Percentiles rank a stretch among this genome's conserved stretches.
phyloP scores from a whole-genome alignment of 2,888 invertebrate species.

The Nephrocerus scutellatus region DNA sequence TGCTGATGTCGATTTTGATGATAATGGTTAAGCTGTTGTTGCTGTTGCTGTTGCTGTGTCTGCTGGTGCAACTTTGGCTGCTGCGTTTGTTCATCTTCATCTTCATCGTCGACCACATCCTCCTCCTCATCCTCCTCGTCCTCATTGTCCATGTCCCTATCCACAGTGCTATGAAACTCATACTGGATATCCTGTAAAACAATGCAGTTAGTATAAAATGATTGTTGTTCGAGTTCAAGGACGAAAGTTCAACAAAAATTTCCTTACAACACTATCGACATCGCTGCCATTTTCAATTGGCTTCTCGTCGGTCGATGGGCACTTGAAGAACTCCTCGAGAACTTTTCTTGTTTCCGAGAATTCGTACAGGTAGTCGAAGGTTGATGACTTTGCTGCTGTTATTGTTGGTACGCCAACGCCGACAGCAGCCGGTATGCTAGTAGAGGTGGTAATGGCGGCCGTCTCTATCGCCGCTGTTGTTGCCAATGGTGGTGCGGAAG shows the following conservation, averaged over 20 bases:
- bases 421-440: conserved; percentile 9
- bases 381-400: conserved; percentile 49
- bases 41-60: conserved; percentile 17
- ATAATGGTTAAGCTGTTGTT: conserved; percentile 10
- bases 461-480: conserved; percentile 15
- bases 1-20: conserved; percentile 21
- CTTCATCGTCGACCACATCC: conserved; percentile 30
- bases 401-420: conserved; percentile 1
- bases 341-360: conserved; percentile 88
- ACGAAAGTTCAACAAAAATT: conserved; percentile 5
- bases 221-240: not conserved
- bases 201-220: conserved; percentile 11
- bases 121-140: conserved; percentile 28
- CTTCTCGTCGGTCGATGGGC: conserved; percentile 61
- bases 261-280: conserved; percentile 47
- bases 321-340: conserved; percentile 83
- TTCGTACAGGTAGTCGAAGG: conserved; percentile 83
- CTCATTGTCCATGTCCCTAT: conserved; percentile 33
- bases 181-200: conserved; percentile 52
- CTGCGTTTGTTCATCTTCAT: conserved; percentile 27
- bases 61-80: conserved; percentile 23
- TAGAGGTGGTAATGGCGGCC: conserved; percentile 13
- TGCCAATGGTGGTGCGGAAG: conserved; percentile 16
- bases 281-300: conserved; percentile 48
- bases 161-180: conserved; percentile 48